Conservation (phyloP, 2,888 invertebrate species). For the Leucania comma region DNA sequence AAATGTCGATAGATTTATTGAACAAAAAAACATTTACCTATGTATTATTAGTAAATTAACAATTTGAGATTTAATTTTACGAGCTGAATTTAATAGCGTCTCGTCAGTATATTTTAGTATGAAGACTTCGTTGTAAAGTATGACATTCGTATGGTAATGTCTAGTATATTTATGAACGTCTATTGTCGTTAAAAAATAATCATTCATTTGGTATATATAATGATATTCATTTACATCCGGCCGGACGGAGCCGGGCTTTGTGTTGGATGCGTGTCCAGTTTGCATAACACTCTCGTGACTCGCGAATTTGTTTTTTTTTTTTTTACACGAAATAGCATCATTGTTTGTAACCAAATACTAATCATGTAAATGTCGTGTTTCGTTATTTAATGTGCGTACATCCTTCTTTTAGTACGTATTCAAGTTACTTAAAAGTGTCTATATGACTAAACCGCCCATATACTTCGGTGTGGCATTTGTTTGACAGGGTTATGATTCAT, state of each 20-base stretch:
- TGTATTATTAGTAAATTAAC: constrained; percentile 31
- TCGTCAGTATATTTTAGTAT: constrained; percentile 10
- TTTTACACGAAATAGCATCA: constrained; percentile 28
- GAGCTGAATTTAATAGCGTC: constrained; percentile 32
- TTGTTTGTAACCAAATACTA: constrained; percentile 36
- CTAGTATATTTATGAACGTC: constrained; percentile 64
- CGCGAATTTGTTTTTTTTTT: constrained; percentile 52
- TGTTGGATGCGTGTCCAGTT: constrained; percentile 79
- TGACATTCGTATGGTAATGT: constrained; percentile 78
- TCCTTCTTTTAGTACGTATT: constrained; percentile 44
- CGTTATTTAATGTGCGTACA: constrained; percentile 41
- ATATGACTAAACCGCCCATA: constrained; percentile 40
- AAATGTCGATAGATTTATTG: constrained; percentile 34
- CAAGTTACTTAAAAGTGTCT: constrained; percentile 22
- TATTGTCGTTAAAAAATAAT: constrained; percentile 81
- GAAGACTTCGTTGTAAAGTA: constrained; percentile 54
- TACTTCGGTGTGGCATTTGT: constrained; percentile 46
- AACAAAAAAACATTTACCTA: constrained; percentile 22
- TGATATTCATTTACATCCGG: constrained; percentile 81
- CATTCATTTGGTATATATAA: constrained; percentile 65
- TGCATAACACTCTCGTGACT: constrained; percentile 79
- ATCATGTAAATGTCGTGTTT: constrained; percentile 39
- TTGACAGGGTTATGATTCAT: constrained; percentile 51
- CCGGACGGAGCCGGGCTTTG: constrained; percentile 74
- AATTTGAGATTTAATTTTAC: constrained; percentile 28